These are phyloP conservation scores for Dasyornis broadbenti DNA, from an alignment of 2,113 vertebrate species.

Conservation along the genomic window DNA sequence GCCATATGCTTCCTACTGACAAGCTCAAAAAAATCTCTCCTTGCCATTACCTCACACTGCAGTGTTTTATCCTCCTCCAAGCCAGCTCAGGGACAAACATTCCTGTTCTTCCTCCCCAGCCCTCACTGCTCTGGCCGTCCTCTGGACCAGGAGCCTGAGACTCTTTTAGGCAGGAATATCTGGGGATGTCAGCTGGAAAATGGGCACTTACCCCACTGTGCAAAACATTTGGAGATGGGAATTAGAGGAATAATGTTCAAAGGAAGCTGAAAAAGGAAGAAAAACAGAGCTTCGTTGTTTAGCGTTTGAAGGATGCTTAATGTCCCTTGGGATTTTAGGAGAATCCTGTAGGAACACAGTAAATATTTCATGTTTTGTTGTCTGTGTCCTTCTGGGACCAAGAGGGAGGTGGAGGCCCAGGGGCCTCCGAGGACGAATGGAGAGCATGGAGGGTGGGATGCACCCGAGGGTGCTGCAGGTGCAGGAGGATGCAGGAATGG, in stretches of 20 bases:
- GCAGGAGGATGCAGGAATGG: neutral
- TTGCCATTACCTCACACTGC: conserved; percentile 26
- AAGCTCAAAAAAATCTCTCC: neutral
- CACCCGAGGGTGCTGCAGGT: neutral
- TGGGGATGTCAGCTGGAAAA: neutral
- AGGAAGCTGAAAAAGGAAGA: neutral
- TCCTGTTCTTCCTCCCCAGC: neutral
- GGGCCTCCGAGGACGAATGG: neutral
- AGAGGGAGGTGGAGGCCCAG: neutral
- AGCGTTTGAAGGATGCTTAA: fast-evolving
- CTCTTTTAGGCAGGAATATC: neutral
- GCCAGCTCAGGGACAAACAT: neutral
- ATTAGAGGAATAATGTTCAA: neutral
- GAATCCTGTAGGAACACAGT: neutral
- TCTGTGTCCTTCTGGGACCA: neutral
- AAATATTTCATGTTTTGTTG: neutral
- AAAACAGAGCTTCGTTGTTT: neutral
- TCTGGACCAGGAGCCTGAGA: neutral
- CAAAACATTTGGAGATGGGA: neutral
- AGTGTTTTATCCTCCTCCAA: neutral
- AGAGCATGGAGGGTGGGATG: neutral
- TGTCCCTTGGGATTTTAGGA: neutral
- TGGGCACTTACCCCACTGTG: neutral
- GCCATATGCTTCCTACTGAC: conserved; percentile 50
- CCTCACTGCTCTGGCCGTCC: neutral